These are phyloP conservation scores for Coptodon bakossiorum DNA, from an alignment of 2,113 vertebrate species.

Conservation along the genomic window DNA sequence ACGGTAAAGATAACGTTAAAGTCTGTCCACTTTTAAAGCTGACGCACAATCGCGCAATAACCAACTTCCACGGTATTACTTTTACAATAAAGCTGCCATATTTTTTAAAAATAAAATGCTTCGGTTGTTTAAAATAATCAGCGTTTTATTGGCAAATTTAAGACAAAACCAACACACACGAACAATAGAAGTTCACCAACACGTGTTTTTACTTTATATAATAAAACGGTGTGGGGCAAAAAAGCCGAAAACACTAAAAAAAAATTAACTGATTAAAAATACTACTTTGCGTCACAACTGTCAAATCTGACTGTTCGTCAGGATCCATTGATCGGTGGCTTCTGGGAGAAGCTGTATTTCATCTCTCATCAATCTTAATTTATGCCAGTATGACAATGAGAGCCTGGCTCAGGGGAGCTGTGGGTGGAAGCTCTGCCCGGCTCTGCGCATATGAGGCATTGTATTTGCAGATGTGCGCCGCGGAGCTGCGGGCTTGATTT, in stretches of 20 bases:
- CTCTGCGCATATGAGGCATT: constrained; percentile 83
- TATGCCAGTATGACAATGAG: constrained; percentile 93
- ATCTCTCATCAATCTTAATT: constrained; percentile 99
- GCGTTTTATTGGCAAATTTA: background rate
- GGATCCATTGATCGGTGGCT: constrained; percentile 80
- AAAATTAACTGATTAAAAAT: constrained; percentile 39
- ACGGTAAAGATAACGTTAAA: background rate
- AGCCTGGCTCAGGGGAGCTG: constrained; percentile 80
- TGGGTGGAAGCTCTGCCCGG: constrained; percentile 78
- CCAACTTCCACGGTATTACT: background rate
- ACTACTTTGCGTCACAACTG: constrained; percentile 74
- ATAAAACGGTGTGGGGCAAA: fast-evolving
- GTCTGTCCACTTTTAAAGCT: background rate
- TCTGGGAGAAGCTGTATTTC: constrained; percentile 75
- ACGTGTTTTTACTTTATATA: background rate
- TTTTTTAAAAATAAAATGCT: background rate
- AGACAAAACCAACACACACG: background rate
- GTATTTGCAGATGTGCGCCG: constrained; percentile 88
- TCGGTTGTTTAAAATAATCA: background rate
- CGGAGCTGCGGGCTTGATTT: constrained; percentile 82
- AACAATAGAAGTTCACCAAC: background rate
- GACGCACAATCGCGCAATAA: background rate
- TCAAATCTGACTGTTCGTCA: constrained; percentile 83
- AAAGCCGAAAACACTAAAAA: background rate
- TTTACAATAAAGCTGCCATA: background rate